Conservation (phyloP, 2,797 vertebrate genomes). For the Brachymystax lenok region DNA sequence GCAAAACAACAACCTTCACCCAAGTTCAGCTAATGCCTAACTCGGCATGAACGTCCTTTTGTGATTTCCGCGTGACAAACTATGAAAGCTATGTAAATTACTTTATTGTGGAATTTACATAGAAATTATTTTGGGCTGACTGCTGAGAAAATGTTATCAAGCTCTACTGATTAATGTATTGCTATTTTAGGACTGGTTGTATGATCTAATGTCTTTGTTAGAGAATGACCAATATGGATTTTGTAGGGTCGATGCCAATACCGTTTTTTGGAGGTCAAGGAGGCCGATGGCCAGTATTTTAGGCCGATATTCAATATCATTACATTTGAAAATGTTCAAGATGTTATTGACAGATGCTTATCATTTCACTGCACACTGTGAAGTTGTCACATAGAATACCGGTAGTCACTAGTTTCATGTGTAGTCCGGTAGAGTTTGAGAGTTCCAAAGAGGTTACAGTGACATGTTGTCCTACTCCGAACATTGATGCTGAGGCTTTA, state of each 20-base stretch:
- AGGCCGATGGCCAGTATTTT: too few species aligned
- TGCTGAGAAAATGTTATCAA: constrained; percentile 10
- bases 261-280: too few species aligned
- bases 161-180: not conserved
- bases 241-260: too few species aligned
- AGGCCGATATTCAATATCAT: too few species aligned
- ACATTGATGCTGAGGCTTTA: not conserved
- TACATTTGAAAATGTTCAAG: too few species aligned
- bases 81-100: constrained; percentile 50
- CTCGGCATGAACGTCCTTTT: constrained; percentile 28
- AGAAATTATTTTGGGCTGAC: constrained; percentile 36
- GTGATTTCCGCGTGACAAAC: constrained; percentile 28
- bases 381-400: too few species aligned
- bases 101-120: constrained; percentile 33
- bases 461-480: not conserved
- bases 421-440: too few species aligned
- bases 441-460: not conserved
- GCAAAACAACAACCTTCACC: constrained; percentile 63
- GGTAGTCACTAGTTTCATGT: too few species aligned
- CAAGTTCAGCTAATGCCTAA: constrained; percentile 48
- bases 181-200: not conserved
- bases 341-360: too few species aligned
- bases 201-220: not conserved
- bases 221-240: not conserved
- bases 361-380: too few species aligned